phyloP scores from a whole-genome alignment of 2,113 vertebrate genomes.

The Callorhinus ursinus region DNA sequence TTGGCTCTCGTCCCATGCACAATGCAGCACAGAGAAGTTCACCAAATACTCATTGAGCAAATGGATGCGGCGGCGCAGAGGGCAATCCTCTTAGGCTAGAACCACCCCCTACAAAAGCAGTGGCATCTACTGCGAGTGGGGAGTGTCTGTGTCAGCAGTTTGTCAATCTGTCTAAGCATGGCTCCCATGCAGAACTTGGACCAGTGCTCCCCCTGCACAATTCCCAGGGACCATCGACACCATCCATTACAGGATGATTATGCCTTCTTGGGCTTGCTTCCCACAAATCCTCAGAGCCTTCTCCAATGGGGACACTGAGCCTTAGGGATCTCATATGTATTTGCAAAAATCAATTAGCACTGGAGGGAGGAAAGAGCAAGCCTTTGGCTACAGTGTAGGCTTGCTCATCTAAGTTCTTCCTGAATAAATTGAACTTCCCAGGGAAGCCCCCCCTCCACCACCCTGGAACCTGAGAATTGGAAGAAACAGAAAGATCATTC shows the following conservation, averaged over 20 bases:
- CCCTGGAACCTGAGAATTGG: background rate
- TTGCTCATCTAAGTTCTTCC: background rate
- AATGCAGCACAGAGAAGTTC: background rate
- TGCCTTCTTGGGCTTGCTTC: background rate
- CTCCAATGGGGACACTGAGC: conserved; percentile 2
- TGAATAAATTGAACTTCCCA: background rate
- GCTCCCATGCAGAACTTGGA: background rate
- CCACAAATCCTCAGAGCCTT: background rate
- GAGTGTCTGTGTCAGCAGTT: background rate
- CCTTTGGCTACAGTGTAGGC: background rate
- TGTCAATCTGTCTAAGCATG: background rate
- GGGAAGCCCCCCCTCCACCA: background rate
- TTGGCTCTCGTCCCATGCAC: background rate
- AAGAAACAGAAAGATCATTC: background rate
- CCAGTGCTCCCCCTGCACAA: background rate
- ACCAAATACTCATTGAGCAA: background rate
- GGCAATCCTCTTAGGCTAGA: background rate
- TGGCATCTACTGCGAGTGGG: too few relatives aligned
- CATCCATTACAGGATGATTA: background rate
- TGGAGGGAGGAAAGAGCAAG: background rate
- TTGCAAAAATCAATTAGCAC: background rate
- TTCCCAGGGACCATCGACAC: background rate
- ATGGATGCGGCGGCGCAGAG: background rate
- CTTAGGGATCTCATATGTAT: background rate
- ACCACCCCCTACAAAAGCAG: background rate